phyloP scores from a whole-genome alignment of 92 coral and sea anemone genomes.

The Galaxea fascicularis region DNA sequence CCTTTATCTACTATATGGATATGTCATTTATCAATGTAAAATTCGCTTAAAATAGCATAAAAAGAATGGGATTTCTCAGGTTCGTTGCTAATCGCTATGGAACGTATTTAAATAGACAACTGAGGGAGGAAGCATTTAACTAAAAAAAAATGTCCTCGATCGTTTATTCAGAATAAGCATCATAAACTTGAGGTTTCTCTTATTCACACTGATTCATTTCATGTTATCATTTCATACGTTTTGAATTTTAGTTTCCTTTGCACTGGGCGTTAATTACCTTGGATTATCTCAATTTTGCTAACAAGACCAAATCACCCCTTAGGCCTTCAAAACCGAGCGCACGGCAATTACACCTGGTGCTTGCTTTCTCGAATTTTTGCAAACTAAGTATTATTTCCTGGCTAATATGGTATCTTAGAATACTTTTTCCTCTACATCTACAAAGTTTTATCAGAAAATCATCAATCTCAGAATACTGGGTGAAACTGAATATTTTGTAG shows the following conservation, averaged over 20 bases:
- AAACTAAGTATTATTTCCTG: not conserved
- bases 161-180: not conserved
- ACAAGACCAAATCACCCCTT: constrained; percentile 2
- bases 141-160: not conserved
- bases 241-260: not conserved
- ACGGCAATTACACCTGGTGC: constrained; percentile 1
- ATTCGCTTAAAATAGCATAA: constrained; percentile 10
- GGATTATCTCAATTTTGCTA: not conserved
- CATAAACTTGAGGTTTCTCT: not conserved
- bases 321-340: not conserved
- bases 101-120: not conserved
- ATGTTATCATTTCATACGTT: no score
- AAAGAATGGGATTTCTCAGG: constrained; percentile 9
- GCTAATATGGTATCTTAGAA: not conserved
- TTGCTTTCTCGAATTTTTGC: not conserved
- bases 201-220: no score
- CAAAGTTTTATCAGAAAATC: not conserved
- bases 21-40: constrained; percentile 5
- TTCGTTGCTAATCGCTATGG: not conserved
- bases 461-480: not conserved
- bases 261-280: not conserved
- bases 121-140: not conserved
- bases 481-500: not conserved
- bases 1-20: constrained; percentile 4
- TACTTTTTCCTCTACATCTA: not conserved